Percentiles rank a stretch among this genome's conserved stretches.
phyloP scores from a whole-genome alignment of 2,113 vertebrate genomes.

The Falco punctatus region DNA sequence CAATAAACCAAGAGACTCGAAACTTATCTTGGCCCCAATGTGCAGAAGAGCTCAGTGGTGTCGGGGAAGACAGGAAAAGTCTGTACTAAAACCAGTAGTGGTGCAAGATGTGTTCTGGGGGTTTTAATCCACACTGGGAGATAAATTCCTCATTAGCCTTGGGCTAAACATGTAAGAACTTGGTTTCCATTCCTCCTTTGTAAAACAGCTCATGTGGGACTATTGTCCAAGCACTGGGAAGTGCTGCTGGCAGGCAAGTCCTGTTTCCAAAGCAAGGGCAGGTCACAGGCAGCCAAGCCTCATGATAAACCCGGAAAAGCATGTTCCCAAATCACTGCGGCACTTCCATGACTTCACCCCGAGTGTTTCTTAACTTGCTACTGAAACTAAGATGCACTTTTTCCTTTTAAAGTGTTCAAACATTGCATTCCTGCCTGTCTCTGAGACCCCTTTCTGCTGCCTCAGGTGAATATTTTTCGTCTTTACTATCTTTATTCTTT shows the following conservation, averaged over 20 bases:
- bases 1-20: neutral
- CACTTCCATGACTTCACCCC: fast-evolving
- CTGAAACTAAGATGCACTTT: neutral
- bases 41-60: neutral
- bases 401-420: neutral
- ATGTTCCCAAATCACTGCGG: neutral
- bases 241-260: neutral
- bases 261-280: neutral
- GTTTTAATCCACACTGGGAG: neutral
- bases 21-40: neutral
- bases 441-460: neutral
- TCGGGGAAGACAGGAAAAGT: neutral
- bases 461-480: neutral
- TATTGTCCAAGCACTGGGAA: neutral
- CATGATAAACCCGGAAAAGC: fast-evolving
- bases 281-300: neutral
- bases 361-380: neutral
- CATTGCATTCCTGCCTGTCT: neutral
- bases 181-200: neutral
- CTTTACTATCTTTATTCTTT: neutral
- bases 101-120: neutral
- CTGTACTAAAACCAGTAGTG: neutral
- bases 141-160: neutral
- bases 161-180: neutral
- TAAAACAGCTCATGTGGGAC: neutral